Evolutionary conservation across 2,797 vertebrate species (phyloP).

Genomic region (Sebastolobus alascanus): DNA sequence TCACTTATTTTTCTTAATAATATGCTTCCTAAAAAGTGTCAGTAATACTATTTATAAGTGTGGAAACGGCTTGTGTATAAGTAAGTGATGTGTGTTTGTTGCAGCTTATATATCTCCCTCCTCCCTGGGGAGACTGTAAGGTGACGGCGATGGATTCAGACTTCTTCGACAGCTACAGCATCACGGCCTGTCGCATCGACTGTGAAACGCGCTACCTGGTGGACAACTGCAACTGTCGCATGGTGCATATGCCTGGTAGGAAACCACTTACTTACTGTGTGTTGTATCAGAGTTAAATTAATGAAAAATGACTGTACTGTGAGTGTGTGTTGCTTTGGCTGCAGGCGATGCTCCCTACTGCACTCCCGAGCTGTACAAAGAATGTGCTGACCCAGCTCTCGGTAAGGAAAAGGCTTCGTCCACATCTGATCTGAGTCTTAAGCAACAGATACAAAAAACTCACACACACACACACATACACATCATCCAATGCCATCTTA

Average conservation of each 20-base stretch:
- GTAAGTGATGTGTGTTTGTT: slow-evolving; percentile 30
- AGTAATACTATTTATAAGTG: not conserved
- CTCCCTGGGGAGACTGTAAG: slow-evolving; percentile 98
- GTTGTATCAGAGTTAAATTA: slow-evolving; percentile 13
- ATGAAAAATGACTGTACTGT: slow-evolving; percentile 5
- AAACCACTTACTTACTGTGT: not conserved
- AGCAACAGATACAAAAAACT: slow-evolving; percentile 17
- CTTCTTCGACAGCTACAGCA: slow-evolving; percentile 97
- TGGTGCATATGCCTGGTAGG: slow-evolving; percentile 99
- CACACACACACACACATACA: not conserved
- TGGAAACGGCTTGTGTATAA: not conserved
- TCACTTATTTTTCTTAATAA: not conserved
- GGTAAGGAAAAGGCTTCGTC: slow-evolving; percentile 84
- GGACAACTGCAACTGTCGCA: slow-evolving; percentile 99
- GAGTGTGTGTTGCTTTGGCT: slow-evolving; percentile 51
- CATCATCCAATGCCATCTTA: slow-evolving; percentile 1
- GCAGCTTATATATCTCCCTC: slow-evolving; percentile 96
- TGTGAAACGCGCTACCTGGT: slow-evolving; percentile 99
- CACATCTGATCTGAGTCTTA: slow-evolving; percentile 24
- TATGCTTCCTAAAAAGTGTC: not conserved
- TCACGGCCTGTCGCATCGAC: slow-evolving; percentile 97
- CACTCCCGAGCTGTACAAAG: slow-evolving; percentile 97
- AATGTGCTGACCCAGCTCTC: slow-evolving; percentile 97
- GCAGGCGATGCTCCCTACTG: slow-evolving; percentile 97
- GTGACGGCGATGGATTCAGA: slow-evolving; percentile 91